Evolutionary conservation across 2,113 vertebrate genomes (phyloP).

Genomic region (Emydocephalus ijimae): DNA sequence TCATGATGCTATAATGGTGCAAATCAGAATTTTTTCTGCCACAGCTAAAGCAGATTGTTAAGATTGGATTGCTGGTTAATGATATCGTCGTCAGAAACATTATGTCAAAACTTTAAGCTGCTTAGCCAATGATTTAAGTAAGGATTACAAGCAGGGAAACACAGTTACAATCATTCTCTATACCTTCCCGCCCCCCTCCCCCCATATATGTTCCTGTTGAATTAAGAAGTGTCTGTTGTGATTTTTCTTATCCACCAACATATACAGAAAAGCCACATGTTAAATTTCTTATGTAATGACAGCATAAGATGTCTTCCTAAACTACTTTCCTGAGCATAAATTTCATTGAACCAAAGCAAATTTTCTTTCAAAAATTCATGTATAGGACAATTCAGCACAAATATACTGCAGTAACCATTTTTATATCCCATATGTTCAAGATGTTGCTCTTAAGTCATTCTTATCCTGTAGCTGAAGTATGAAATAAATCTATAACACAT

Average conservation of each 20-base stretch:
- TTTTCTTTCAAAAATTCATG: neutral
- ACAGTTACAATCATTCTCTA: neutral
- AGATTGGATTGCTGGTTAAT: neutral
- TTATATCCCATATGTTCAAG: neutral
- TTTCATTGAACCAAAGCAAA: neutral
- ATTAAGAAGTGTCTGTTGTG: neutral
- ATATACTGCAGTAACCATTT: neutral
- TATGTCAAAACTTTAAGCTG: conserved; percentile 4
- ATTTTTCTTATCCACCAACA: neutral
- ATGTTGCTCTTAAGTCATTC: neutral
- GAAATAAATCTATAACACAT: neutral
- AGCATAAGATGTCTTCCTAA: neutral
- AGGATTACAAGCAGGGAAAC: neutral
- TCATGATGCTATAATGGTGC: neutral
- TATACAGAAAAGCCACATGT: neutral
- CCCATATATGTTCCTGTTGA: neutral
- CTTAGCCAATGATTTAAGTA: conserved; percentile 5
- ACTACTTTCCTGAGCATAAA: neutral
- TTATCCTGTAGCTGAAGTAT: neutral
- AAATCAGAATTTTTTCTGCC: neutral
- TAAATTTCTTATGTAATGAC: neutral
- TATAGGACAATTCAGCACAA: neutral
- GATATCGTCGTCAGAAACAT: neutral
- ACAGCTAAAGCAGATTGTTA: conserved; percentile 9
- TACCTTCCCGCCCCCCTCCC: neutral